Evolutionary conservation across 2,797 vertebrate species (phyloP).

Genomic region (Lacerta agilis): DNA sequence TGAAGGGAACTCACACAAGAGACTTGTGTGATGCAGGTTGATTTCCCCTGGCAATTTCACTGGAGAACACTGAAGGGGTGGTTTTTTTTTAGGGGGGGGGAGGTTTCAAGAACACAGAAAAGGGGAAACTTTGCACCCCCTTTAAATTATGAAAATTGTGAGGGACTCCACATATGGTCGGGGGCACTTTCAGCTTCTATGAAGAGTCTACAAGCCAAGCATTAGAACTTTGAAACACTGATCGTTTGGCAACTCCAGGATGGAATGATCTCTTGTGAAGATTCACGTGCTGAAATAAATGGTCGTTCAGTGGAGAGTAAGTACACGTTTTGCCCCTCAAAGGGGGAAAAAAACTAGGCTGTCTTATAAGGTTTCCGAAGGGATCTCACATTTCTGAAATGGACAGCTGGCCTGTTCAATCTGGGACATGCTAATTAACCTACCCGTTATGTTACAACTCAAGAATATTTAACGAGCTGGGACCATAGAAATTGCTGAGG

Average conservation of each 20-base stretch:
- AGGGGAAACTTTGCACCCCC: neutral
- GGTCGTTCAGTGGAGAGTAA: conserved; percentile 62
- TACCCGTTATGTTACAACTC: neutral
- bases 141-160: neutral
- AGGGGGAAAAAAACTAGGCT: conserved; percentile 52
- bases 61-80: too few species aligned
- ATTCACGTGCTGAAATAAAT: conserved; percentile 67
- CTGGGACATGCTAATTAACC: conserved; percentile 48
- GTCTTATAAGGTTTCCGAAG: conserved; percentile 51
- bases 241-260: neutral
- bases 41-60: neutral
- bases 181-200: neutral
- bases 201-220: neutral
- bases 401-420: conserved; percentile 63
- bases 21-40: neutral
- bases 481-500: conserved; percentile 19
- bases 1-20: neutral
- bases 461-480: conserved; percentile 45
- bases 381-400: conserved; percentile 57
- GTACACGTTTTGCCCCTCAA: conserved; percentile 59
- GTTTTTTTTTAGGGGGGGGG: neutral
- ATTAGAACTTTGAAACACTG: neutral
- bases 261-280: conserved; percentile 57
- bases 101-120: neutral
- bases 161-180: neutral